Percentiles rank a stretch among this genome's conserved stretches.
phyloP scores from a whole-genome alignment of 2,888 invertebrate species.

The Coelogynopora nodosa region DNA sequence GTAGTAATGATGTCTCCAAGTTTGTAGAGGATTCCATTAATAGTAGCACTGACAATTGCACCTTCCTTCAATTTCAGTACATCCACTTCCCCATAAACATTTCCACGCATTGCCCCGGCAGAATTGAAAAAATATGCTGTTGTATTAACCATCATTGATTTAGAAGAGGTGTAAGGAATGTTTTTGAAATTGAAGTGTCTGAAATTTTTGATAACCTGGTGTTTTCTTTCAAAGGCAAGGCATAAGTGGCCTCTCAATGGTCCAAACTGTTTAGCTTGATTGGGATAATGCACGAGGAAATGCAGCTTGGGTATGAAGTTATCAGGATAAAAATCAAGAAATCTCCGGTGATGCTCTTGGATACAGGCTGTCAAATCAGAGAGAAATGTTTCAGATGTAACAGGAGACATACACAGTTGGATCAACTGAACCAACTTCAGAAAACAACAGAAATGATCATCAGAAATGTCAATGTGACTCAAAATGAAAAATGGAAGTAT shows the following conservation, averaged over 20 bases:
- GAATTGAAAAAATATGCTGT: slow-evolving; percentile 4
- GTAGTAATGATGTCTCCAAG: not conserved
- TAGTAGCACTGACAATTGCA: not conserved
- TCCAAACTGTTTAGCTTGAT: slow-evolving; percentile 9
- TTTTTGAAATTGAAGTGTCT: slow-evolving; percentile 9
- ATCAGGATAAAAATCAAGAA: not conserved
- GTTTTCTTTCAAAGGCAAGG: slow-evolving; percentile 33
- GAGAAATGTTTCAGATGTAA: not conserved
- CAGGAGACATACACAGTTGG: slow-evolving; percentile 7
- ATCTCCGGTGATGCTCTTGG: not conserved
- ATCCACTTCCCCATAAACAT: slow-evolving; percentile 15
- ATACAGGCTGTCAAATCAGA: not conserved
- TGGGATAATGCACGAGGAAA: slow-evolving; percentile 1
- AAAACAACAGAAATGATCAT: slow-evolving; percentile 13
- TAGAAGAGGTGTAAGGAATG: not conserved
- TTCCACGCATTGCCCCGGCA: not conserved
- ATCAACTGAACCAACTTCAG: not conserved
- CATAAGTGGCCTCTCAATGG: not conserved
- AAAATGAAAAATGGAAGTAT: not conserved
- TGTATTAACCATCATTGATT: slow-evolving; percentile 10
- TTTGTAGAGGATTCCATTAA: slow-evolving; percentile 1
- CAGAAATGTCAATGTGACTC: not conserved
- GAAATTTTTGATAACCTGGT: slow-evolving; percentile 23
- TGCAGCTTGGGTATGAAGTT: slow-evolving; percentile 21
- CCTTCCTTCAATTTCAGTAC: not conserved